A percentile compares a stretch with the other conserved stretches of the same genome.
phyloP scores from a whole-genome alignment of 1,140 invertebrate genomes.

The Drosophila ambigua region DNA sequence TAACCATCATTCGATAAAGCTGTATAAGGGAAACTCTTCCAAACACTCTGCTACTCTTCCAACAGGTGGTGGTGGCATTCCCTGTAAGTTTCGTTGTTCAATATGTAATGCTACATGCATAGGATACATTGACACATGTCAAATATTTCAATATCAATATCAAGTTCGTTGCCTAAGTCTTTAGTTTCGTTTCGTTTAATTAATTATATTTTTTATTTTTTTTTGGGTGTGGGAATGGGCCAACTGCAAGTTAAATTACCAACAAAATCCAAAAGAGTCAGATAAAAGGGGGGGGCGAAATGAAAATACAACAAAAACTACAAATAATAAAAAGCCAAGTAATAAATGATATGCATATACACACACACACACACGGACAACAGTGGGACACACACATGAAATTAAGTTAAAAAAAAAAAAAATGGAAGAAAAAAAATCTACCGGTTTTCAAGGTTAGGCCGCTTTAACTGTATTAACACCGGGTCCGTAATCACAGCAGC shows the following conservation, averaged over 20 bases:
- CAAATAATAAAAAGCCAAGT: slow-evolving; percentile 33
- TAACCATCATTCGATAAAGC: no score
- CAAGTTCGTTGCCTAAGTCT: slow-evolving; percentile 81
- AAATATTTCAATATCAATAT: slow-evolving; percentile 80
- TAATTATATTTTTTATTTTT: no score
- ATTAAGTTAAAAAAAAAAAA: slow-evolving; percentile 62
- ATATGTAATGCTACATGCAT: no score
- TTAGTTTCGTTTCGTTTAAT: slow-evolving; percentile 50
- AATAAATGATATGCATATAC: slow-evolving; percentile 59
- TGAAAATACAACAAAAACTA: slow-evolving; percentile 34
- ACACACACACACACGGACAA: slow-evolving; percentile 37
- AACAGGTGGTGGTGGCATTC: no score
- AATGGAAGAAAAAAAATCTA: slow-evolving; percentile 65
- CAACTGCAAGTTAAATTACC: slow-evolving; percentile 21
- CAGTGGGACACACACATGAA: slow-evolving; percentile 62
- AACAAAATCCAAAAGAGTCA: slow-evolving; percentile 13
- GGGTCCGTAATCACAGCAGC: slow-evolving; percentile 76
- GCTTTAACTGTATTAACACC: slow-evolving; percentile 81
- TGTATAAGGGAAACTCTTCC: no score
- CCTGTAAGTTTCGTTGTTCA: no score
- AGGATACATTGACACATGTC: slow-evolving; percentile 33
- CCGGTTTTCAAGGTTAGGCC: slow-evolving; percentile 83
- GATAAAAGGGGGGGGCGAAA: background rate
- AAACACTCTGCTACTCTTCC: no score
- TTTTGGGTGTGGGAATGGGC: slow-evolving; percentile 8